Base-by-base conservation (phyloP, 2,888 invertebrate genomes). In the Drosophila melanocephala region DNA sequence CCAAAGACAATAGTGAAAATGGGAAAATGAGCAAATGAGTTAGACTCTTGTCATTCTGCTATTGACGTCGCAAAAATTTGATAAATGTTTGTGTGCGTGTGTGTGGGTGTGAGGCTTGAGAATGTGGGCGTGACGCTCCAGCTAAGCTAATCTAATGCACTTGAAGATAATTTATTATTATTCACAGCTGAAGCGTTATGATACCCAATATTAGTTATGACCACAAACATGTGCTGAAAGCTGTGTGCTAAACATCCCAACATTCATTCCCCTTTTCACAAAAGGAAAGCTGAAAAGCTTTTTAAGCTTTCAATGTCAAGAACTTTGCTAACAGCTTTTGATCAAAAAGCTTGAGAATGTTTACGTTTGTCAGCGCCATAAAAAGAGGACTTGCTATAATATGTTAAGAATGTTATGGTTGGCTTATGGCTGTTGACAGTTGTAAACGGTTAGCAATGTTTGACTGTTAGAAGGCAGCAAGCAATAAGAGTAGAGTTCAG, bases 81-180 rank as follows among this genome's bases (percentile, higher is more conserved):
- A 89, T 84, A 89, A 81, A 84, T 84, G 64, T 57, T 19, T 56
- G 5, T 19, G 3, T 26, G 5, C 56, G 69, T 67, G 5, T 12
- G 5, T 12, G 37, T 42, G n/a, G 5, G 9, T 47, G 47, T 16
- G 80, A 35, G 37, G 50, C 39, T 68, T 78, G 72, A 89, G 67
- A 87, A 82, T 67, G 82, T 89, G 87, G 84, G 89, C 89, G 84
- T 84, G 71, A 65, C 69, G 22, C 30, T 39, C 63, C 55, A 66
- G 61, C 59, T 53, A 39, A 73, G 70, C 77, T 86, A 74, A 86
- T 86, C 68, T 71, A 84, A 71, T 78, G 84, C 72, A 87, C 75
- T 75, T 81, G 72, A 72, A 61, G 69, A 75, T 89, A 84, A 84
- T 84, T 89, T 89, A 84, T 84, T 79, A 73, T 89, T 83, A 85